Evolutionary conservation across 2,113 vertebrate genomes (phyloP).

Genomic region (Candoia aspera): DNA sequence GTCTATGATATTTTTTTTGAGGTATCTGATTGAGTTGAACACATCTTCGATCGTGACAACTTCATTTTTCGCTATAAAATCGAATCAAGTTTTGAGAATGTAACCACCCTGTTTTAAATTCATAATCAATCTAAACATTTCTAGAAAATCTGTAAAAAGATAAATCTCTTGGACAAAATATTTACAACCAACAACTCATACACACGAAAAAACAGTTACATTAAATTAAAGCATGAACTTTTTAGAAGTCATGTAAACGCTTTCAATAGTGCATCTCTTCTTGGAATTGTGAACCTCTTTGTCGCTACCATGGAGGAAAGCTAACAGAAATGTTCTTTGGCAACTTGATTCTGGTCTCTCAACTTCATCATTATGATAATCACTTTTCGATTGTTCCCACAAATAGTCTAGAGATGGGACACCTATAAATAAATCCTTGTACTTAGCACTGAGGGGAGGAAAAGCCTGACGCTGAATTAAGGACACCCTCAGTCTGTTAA

Average conservation of each 20-base stretch:
- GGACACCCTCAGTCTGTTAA: not conserved
- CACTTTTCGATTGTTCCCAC: not conserved
- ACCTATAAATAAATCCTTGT: not conserved
- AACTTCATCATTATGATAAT: not conserved
- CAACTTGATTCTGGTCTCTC: not conserved
- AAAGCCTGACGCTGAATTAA: not conserved
- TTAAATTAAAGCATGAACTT: constrained; percentile 78
- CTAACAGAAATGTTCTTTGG: constrained; percentile 36
- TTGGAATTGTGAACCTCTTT: constrained; percentile 45
- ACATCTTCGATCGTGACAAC: constrained; percentile 20
- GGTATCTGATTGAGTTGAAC: constrained; percentile 69
- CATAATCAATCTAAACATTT: constrained; percentile 72
- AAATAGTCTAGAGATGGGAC: constrained; percentile 13
- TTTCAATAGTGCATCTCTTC: constrained; percentile 76
- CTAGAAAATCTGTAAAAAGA: constrained; percentile 85
- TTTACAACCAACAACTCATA: constrained; percentile 78
- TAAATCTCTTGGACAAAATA: constrained; percentile 81
- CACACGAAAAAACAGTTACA: constrained; percentile 66
- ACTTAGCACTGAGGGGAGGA: constrained; percentile 13
- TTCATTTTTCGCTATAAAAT: constrained; percentile 68
- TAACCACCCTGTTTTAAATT: constrained; percentile 70
- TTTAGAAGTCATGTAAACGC: constrained; percentile 76
- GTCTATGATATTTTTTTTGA: constrained; percentile 44
- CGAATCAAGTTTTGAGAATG: constrained; percentile 68
- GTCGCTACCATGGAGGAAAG: constrained; percentile 41